A percentile compares a stretch with the other conserved stretches of the same genome.
phyloP scores from a whole-genome alignment of 2,888 invertebrate genomes.

The Prionchulus punctatus region DNA sequence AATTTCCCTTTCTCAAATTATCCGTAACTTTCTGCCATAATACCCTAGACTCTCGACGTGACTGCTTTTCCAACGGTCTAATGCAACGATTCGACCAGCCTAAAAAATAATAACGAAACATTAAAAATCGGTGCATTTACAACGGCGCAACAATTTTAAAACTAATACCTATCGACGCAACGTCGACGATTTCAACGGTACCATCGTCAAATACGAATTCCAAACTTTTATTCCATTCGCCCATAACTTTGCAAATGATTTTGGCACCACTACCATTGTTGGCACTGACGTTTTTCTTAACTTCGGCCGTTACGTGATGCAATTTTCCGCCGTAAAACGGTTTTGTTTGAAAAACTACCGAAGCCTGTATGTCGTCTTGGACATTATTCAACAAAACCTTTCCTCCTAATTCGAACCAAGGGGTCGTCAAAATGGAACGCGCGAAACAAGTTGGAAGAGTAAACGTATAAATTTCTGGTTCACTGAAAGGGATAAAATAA shows the following conservation, averaged over 20 bases:
- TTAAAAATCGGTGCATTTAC: no score
- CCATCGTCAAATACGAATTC: conserved; percentile 32
- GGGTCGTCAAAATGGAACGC: conserved; percentile 40
- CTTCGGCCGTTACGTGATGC: conserved; percentile 38
- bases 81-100: conserved; percentile 20
- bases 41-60: conserved; percentile 37
- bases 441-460: conserved; percentile 39
- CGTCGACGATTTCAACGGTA: conserved; percentile 4
- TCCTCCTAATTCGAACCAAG: conserved; percentile 41
- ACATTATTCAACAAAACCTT: conserved; percentile 25
- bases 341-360: conserved; percentile 40
- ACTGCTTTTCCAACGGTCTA: conserved; percentile 35
- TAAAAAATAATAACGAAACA: no score
- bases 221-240: conserved; percentile 39
- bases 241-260: conserved; percentile 34
- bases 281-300: conserved; percentile 34
- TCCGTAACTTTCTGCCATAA: conserved; percentile 40
- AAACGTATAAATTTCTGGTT: conserved; percentile 37
- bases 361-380: conserved; percentile 33
- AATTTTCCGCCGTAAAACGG: conserved; percentile 42
- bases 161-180: conserved; percentile 2
- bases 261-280: conserved; percentile 26
- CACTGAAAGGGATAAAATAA: no score
- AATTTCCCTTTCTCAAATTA: conserved; percentile 34
- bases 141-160: no score